A percentile compares a stretch with the other conserved stretches of the same genome.
phyloP scores from a whole-genome alignment of 2,888 invertebrate species.

The Rhagium mordax region DNA sequence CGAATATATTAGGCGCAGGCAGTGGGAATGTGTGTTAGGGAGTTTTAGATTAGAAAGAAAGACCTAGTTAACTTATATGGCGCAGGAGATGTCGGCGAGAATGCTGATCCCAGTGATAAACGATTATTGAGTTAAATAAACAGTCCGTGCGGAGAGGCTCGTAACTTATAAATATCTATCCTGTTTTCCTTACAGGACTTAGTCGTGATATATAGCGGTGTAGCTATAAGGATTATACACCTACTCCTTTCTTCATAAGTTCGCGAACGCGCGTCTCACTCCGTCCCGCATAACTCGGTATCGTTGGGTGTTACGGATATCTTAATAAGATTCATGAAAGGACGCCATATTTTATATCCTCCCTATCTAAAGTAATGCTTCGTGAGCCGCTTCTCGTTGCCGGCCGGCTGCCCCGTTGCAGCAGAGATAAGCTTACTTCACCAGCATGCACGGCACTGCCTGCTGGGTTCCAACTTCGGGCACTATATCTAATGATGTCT shows the following conservation, averaged over 20 bases:
- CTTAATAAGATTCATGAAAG: constrained; percentile 89
- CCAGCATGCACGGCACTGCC: constrained; percentile 56
- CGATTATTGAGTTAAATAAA: constrained; percentile 71
- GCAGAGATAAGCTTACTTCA: constrained; percentile 62
- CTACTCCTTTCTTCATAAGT: constrained; percentile 73
- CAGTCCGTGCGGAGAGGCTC: constrained; percentile 67
- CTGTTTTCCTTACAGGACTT: constrained; percentile 72
- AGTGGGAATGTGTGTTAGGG: neutral
- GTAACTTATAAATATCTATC: constrained; percentile 72
- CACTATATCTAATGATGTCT: constrained; percentile 65
- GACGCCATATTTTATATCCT: constrained; percentile 86
- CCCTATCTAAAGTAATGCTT: constrained; percentile 71
- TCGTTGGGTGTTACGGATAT: constrained; percentile 78
- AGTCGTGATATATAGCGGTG: constrained; percentile 71
- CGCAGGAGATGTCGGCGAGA: constrained; percentile 38
- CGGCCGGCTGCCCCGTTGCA: constrained; percentile 60
- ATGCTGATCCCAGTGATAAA: constrained; percentile 66
- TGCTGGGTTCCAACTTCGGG: constrained; percentile 49
- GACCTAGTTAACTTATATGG: neutral
- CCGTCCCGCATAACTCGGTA: constrained; percentile 67
- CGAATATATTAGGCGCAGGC: neutral
- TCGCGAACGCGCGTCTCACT: constrained; percentile 65
- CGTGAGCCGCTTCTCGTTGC: constrained; percentile 62
- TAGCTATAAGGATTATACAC: constrained; percentile 73
- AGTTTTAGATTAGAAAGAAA: constrained; percentile 1